Conservation (phyloP, 2,888 invertebrate genomes). For the Dicyrtoma fusca region DNA sequence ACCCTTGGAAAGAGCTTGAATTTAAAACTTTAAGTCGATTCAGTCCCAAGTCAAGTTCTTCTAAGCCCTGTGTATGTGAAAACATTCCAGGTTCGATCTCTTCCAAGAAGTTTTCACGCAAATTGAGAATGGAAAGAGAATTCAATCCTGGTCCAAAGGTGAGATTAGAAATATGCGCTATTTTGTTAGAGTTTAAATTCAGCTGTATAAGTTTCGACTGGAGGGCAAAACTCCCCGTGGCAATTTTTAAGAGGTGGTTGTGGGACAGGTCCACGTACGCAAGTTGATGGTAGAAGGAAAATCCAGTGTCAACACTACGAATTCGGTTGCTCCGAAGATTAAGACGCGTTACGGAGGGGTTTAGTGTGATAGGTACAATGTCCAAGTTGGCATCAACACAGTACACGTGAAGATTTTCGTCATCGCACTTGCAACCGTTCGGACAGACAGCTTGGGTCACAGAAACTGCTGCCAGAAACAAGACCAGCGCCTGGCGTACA, state of each 20-base stretch:
- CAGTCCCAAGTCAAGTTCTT: constrained; percentile 80
- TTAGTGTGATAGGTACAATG: constrained; percentile 86
- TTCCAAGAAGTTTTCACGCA: constrained; percentile 80
- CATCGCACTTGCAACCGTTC: constrained; percentile 84
- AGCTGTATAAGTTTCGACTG: constrained; percentile 81
- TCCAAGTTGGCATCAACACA: constrained; percentile 85
- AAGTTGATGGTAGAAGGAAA: constrained; percentile 86
- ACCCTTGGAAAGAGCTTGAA: constrained; percentile 74
- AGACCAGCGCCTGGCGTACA: constrained; percentile 2
- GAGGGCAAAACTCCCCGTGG: constrained; percentile 75
- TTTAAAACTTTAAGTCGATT: constrained; percentile 82
- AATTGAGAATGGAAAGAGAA: constrained; percentile 76
- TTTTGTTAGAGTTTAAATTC: constrained; percentile 81
- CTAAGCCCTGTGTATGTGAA: constrained; percentile 72
- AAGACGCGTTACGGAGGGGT: constrained; percentile 84
- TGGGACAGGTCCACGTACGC: constrained; percentile 81
- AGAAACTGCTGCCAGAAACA: constrained; percentile 1
- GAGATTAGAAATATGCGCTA: constrained; percentile 76
- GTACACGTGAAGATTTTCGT: constrained; percentile 82
- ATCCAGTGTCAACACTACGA: constrained; percentile 80
- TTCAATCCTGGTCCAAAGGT: constrained; percentile 70
- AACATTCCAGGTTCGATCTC: constrained; percentile 76
- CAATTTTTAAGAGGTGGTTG: constrained; percentile 81
- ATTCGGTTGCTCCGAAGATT: constrained; percentile 81
- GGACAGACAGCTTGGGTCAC: constrained; percentile 75